These are phyloP conservation scores for Drosophila tropicalis DNA, from an alignment of 1,140 invertebrate species.

Conservation along the genomic window DNA sequence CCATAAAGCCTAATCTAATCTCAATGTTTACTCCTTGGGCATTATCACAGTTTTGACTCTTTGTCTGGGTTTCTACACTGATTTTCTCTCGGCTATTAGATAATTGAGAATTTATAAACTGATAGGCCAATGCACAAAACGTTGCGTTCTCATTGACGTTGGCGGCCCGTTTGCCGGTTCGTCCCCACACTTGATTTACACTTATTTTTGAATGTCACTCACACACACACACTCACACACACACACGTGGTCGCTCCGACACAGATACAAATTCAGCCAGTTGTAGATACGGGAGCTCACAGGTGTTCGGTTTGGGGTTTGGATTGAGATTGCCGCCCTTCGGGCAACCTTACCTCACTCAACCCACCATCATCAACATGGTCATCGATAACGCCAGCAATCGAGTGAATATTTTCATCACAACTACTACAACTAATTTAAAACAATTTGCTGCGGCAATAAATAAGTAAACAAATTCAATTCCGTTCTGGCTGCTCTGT, in stretches of 20 bases:
- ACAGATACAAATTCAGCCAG: conserved; percentile 13
- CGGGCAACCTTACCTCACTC: conserved; percentile 33
- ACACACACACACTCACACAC: background rate
- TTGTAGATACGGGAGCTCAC: conserved; percentile 19
- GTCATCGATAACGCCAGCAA: background rate
- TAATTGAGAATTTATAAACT: conserved; percentile 64
- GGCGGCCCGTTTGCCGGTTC: conserved; percentile 45
- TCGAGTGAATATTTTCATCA: background rate
- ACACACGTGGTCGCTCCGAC: background rate
- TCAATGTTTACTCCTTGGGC: conserved; percentile 27
- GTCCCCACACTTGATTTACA: conserved; percentile 18
- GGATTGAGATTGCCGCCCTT: conserved; percentile 9
- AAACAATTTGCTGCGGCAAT: background rate
- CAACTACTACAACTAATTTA: conserved; percentile 1
- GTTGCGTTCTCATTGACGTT: conserved; percentile 37
- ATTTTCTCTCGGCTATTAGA: conserved; percentile 61
- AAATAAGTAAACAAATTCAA: background rate
- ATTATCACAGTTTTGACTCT: conserved; percentile 50
- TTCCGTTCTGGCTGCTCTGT: background rate
- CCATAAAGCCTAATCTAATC: conserved; percentile 43
- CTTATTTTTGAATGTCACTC: conserved; percentile 51
- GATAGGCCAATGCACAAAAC: conserved; percentile 24
- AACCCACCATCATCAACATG: background rate
- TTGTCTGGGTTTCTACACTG: conserved; percentile 38
- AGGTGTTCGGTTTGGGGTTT: conserved; percentile 23